Evolutionary conservation across 2,888 invertebrate species (phyloP).

Genomic region (Smittia aterrima): DNA sequence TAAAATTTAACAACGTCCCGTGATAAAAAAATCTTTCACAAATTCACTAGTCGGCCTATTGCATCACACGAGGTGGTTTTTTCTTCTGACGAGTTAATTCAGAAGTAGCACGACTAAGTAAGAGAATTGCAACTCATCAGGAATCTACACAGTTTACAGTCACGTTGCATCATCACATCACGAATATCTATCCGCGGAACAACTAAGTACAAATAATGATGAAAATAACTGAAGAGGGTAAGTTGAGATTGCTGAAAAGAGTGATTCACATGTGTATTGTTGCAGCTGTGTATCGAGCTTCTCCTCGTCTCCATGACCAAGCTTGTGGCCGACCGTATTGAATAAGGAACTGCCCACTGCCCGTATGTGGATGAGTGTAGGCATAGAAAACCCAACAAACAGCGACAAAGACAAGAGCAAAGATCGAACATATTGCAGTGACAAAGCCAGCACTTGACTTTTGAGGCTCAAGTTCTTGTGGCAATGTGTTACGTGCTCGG

Average conservation of each 20-base stretch:
- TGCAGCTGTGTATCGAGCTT: conserved; percentile 90
- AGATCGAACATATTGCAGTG: conserved; percentile 67
- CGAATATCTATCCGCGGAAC: background rate
- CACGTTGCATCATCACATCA: conserved; percentile 12
- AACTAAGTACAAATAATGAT: conserved; percentile 8
- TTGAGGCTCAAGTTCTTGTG: conserved; percentile 46
- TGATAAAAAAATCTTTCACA: background rate
- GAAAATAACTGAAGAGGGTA: background rate
- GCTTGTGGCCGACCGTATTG: conserved; percentile 96
- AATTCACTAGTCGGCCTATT: background rate
- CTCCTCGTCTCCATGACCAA: conserved; percentile 88
- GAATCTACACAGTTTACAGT: background rate
- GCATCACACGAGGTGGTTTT: no score
- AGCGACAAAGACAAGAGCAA: conserved; percentile 66
- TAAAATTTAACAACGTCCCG: background rate
- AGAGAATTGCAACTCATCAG: background rate
- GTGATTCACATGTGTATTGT: conserved; percentile 83
- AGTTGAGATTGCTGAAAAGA: background rate
- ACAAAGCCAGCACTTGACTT: conserved; percentile 50
- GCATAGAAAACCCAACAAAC: conserved; percentile 87
- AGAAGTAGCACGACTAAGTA: background rate
- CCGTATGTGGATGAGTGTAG: conserved; percentile 92
- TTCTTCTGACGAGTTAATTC: background rate
- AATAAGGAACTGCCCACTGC: conserved; percentile 93
- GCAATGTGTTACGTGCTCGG: conserved; percentile 52